phyloP scores from a whole-genome alignment of 2,113 vertebrate species.

The Dicrurus megarhynchus region DNA sequence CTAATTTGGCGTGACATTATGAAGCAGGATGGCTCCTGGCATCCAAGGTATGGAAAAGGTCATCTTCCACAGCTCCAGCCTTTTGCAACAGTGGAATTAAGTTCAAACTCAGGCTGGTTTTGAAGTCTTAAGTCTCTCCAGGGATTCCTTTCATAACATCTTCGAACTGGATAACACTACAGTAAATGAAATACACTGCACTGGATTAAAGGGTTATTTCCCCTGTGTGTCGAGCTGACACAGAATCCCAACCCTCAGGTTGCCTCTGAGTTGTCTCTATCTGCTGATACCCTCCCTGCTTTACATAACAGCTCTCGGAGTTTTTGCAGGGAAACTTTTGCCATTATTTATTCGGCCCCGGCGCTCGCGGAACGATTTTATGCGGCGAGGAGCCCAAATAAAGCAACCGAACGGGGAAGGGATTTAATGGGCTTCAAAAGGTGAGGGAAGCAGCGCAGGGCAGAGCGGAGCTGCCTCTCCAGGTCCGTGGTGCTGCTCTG shows the following conservation, averaged over 20 bases:
- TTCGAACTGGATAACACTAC: slow-evolving; percentile 82
- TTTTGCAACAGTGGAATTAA: slow-evolving; percentile 71
- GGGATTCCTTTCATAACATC: slow-evolving; percentile 87
- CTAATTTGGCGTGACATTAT: slow-evolving; percentile 71
- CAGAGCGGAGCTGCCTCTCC: neutral
- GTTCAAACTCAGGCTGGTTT: slow-evolving; percentile 75
- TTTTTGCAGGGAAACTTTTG: neutral
- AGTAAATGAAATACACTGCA: slow-evolving; percentile 90
- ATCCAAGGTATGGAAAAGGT: slow-evolving; percentile 66
- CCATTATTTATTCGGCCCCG: neutral
- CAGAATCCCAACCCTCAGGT: slow-evolving; percentile 66
- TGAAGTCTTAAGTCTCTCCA: slow-evolving; percentile 78
- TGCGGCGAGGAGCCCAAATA: neutral
- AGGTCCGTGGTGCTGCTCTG: neutral
- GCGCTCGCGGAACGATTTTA: neutral
- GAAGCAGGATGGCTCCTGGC: slow-evolving; percentile 57
- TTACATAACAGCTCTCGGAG: neutral
- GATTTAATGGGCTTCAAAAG: neutral
- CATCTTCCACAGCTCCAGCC: slow-evolving; percentile 59
- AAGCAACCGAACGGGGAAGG: neutral
- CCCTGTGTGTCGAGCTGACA: slow-evolving; percentile 79
- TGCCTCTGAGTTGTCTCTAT: slow-evolving; percentile 67
- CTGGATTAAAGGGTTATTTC: slow-evolving; percentile 96
- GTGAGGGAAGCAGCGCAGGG: neutral
- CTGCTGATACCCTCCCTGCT: slow-evolving; percentile 32